phyloP scores from a whole-genome alignment of 1,140 invertebrate species.

The Amyelois transitella region DNA sequence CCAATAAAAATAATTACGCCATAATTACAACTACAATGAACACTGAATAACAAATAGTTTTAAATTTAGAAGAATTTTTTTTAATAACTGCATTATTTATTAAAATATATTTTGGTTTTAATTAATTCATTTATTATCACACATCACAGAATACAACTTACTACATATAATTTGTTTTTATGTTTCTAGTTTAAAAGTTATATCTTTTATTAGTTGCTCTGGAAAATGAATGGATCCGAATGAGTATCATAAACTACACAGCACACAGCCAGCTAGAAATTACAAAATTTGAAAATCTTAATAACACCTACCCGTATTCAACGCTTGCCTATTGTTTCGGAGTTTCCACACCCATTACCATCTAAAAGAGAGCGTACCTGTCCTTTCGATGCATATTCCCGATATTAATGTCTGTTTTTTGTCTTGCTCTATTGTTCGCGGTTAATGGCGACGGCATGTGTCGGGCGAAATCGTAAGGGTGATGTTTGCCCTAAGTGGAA shows the following conservation, averaged over 20 bases:
- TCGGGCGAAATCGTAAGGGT: constrained; percentile 59
- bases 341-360: neutral
- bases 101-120: no score
- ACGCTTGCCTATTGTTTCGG: neutral
- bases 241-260: neutral
- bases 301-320: neutral
- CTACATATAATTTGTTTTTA: no score
- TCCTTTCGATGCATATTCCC: constrained; percentile 61
- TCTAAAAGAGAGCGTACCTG: neutral
- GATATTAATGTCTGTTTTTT: constrained; percentile 72
- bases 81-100: no score
- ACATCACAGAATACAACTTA: no score
- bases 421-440: constrained; percentile 59
- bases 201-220: no score
- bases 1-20: constrained; percentile 51
- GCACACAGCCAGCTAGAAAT: neutral
- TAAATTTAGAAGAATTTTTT: constrained; percentile 4
- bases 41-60: constrained; percentile 34
- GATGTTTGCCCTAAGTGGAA: constrained; percentile 67
- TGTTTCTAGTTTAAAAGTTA: no score
- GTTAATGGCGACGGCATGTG: constrained; percentile 59
- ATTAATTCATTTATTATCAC: no score
- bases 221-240: no score
- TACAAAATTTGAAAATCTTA: neutral
- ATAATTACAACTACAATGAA: constrained; percentile 43